Percentiles rank a stretch among this genome's conserved stretches.
Conservation (phyloP, 2,888 invertebrate species). For the Drosophila recens region DNA sequence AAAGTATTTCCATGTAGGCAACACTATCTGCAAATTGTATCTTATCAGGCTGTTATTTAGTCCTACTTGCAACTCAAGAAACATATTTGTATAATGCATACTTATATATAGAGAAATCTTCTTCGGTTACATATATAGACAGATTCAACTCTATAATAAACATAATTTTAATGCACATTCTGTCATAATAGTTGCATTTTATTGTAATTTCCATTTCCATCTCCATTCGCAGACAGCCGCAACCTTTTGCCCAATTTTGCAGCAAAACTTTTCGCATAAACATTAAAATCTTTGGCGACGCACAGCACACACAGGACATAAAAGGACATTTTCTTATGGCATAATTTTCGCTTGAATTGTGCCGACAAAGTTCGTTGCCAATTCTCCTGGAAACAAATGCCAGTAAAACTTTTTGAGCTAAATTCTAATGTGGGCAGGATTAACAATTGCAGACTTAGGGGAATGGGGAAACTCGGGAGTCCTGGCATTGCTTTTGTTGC, state of each 20-base stretch:
- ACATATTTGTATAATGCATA: neutral
- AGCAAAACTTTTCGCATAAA: slow-evolving; percentile 81
- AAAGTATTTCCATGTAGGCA: slow-evolving; percentile 73
- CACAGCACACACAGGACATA: slow-evolving; percentile 20
- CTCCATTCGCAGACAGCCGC: slow-evolving; percentile 8
- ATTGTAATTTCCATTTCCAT: slow-evolving; percentile 36
- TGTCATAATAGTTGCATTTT: slow-evolving; percentile 61
- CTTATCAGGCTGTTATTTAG: slow-evolving; percentile 35
- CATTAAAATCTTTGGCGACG: slow-evolving; percentile 76
- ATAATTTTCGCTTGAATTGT: slow-evolving; percentile 71
- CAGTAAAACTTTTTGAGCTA: slow-evolving; percentile 59
- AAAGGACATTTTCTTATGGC: slow-evolving; percentile 80
- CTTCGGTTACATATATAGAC: neutral
- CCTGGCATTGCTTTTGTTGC: slow-evolving; percentile 8
- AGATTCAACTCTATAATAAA: slow-evolving; percentile 2
- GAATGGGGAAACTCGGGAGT: neutral
- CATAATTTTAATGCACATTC: slow-evolving; percentile 50
- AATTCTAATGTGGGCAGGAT: slow-evolving; percentile 68
- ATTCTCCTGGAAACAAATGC: slow-evolving; percentile 55
- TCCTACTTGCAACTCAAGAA: slow-evolving; percentile 42
- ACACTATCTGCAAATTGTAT: slow-evolving; percentile 33
- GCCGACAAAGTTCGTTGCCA: slow-evolving; percentile 69
- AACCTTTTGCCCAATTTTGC: slow-evolving; percentile 57
- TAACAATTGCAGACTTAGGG: slow-evolving; percentile 37
- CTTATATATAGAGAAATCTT: neutral